Percentiles rank a stretch among this genome's conserved stretches.
Conservation (phyloP, 2,888 invertebrate species). For the Drosophila buzzatii region DNA sequence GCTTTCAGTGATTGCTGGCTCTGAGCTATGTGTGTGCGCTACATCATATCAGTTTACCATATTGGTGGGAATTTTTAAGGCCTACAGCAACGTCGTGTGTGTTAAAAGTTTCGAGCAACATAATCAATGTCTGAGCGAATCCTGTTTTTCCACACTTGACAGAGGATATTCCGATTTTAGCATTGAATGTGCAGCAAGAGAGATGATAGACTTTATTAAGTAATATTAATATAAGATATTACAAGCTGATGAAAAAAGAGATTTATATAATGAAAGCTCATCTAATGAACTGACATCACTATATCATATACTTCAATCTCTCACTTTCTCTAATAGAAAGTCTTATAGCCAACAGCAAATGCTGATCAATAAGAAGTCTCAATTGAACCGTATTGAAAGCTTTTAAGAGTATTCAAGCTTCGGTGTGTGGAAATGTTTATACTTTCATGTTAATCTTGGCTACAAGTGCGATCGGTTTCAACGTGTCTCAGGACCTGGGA, state of each 20-base stretch:
- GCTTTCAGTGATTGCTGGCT: conserved; percentile 76
- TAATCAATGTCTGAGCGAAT: conserved; percentile 61
- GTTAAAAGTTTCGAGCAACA: conserved; percentile 59
- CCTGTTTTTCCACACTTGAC: conserved; percentile 42
- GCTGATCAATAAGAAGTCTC: background rate
- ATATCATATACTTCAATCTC: too few species aligned
- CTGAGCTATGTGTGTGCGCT: background rate
- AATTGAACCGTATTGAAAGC: background rate
- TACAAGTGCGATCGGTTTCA: conserved; percentile 63
- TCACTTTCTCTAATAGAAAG: too few species aligned
- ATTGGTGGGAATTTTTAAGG: conserved; percentile 77
- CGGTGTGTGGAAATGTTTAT: background rate
- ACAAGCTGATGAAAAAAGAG: too few species aligned
- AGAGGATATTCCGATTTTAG: background rate
- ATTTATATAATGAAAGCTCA: too few species aligned
- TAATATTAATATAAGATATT: background rate
- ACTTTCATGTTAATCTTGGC: background rate
- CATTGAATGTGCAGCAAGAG: background rate
- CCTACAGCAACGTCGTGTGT: conserved; percentile 68
- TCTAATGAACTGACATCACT: too few species aligned
- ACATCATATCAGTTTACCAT: conserved; percentile 67
- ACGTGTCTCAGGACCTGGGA: conserved; percentile 64
- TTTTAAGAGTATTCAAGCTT: background rate
- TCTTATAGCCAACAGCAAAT: too few species aligned
- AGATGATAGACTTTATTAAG: background rate